phyloP scores from a whole-genome alignment of 2,888 invertebrate species.

The Lithophane socia region DNA sequence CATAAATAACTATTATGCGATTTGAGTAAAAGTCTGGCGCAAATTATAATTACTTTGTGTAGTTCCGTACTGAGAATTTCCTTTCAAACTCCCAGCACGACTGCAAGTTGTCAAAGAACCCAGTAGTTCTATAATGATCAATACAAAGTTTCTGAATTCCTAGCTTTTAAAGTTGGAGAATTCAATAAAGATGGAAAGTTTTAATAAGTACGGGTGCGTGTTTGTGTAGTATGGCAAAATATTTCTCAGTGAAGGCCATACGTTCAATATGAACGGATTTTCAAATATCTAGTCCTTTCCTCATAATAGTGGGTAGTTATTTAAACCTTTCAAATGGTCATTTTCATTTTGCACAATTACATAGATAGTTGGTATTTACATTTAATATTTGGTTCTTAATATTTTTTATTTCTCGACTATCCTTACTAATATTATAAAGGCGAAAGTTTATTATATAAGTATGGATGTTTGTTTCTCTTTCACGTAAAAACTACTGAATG shows the following conservation, averaged over 20 bases:
- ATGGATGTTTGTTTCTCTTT: too few species aligned
- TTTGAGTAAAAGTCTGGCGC: not conserved
- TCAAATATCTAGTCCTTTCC: not conserved
- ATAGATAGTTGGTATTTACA: too few species aligned
- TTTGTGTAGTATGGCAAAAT: not conserved
- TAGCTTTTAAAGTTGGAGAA: slow-evolving; percentile 8
- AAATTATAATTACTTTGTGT: not conserved
- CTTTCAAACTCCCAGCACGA: slow-evolving; percentile 4
- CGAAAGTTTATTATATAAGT: too few species aligned
- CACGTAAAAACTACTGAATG: too few species aligned
- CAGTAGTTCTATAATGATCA: slow-evolving; percentile 22
- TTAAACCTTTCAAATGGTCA: not conserved
- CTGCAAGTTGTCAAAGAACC: not conserved
- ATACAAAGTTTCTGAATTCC: slow-evolving; percentile 17
- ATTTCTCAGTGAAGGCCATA: not conserved
- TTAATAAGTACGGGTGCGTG: not conserved
- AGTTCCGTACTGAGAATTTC: not conserved
- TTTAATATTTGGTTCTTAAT: not conserved
- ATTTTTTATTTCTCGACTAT: not conserved
- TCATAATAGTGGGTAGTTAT: not conserved
- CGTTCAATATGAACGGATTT: not conserved
- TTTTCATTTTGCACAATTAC: not conserved
- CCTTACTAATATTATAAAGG: too few species aligned
- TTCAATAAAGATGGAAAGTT: slow-evolving; percentile 7
- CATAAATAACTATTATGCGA: too few species aligned